Evolutionary conservation across 2,113 vertebrate species (phyloP), one percentile per base, ranked within the genome.

Genomic region (Ctenomys sociabilis): DNA sequence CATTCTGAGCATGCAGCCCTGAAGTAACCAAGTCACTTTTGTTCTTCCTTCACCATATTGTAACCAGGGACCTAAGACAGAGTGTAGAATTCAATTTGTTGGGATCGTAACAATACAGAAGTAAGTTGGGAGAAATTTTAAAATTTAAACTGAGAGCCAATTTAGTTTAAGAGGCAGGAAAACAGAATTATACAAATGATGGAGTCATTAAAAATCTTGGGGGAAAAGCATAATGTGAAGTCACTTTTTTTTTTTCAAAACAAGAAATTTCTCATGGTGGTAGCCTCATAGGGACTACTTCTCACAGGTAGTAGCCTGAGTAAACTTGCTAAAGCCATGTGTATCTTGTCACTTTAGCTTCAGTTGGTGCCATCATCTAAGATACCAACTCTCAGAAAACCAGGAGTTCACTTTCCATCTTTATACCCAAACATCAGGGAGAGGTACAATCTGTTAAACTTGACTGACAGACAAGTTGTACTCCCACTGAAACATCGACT

Each of bases 161-260:
- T 93, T 91, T 91, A 96, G 89, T 40, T 91, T 30, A 84, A 73
- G 14, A 80, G 19, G 19, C 59, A 7, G 9, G 11, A n/a, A 83
- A 80, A 59, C 9, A 3, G 54, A 93, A 88, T 89, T 88, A 85
- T 4, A 94, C 91, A 94, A 92, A 91, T 83, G 84, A n/a, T 68
- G 17, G 37, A 93, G 94, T 88, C 75, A 92, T 90, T 63, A 95
- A 94, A 59, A 93, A 32, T 61, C 72, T 22, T 32, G 2, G 30
- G 93, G 94, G 96, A 45, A 78, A 94, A 90, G 54, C 9, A 70
- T 66, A 30, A 59, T 80, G 32, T 96, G 78, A 96, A 97, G 88
- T 52, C 32, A 90, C 77, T 80, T 28, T 80, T 88, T 26, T 35
- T 28, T 12, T 21, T 16, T 2, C 37, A 21, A 1, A 43, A 81